Evolutionary conservation across 1,140 invertebrate genomes (phyloP), one percentile per base, ranked within the genome.

Genomic region (Drosophila pandora): DNA sequence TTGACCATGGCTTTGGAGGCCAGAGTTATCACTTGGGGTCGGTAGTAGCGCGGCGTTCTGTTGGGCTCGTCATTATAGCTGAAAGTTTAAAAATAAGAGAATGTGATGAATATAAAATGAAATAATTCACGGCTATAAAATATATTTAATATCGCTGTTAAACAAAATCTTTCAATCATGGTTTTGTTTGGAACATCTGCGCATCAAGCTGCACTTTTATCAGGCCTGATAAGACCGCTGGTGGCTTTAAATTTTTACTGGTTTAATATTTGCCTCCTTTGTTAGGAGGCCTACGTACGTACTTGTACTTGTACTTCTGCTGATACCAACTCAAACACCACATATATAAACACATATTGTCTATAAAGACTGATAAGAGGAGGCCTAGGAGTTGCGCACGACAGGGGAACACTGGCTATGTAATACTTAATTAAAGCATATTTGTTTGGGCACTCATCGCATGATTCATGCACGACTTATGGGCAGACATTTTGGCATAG

Each of bases 1-100:
- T 91, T 91, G 55, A 90, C 90, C 85, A 91, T 91, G 60, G 87
- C 90, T 81, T 90, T 91, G 55, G 90, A 91, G 60, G 83, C 90
- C 59, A 91, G 68, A 53, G 87, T 91, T 71, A 91, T 89, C 58
- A 89, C 83, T 70, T 90, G 90, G 21, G 90, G 90, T 34, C 90
- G 90, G 58, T 83, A 91, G 76, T 91, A 91, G 61, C 89, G 89
- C 32, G 85, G 81, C 22, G 85, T 61, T 76, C 90, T 65, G 53
- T 91, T 91, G 53, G 77, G 45, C 67, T 91, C 90, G 50, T 91
- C 90, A 89, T 91, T 90, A 68, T 81, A 91, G 47, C 90, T 91
- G 75, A 1, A 91, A 90, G 5, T 43, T 8, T 21, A 32, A 34
- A 39, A 52, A 57, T 7, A 30, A 50, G 23, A 50, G 10, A 12